phyloP scores from a whole-genome alignment of 23 tunicate species.

The Trididemnum miniatum region DNA sequence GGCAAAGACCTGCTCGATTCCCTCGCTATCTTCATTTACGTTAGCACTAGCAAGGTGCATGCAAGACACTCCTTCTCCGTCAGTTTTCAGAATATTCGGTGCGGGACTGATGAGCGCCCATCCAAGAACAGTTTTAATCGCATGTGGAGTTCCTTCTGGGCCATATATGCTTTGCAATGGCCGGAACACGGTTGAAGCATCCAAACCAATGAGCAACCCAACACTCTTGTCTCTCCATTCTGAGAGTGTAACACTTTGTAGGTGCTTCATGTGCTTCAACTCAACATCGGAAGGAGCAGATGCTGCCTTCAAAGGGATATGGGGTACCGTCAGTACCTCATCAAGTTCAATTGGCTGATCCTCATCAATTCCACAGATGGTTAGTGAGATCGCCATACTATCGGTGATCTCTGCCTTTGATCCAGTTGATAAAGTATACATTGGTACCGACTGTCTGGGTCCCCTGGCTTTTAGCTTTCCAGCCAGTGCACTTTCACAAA shows the following conservation, averaged over 20 bases:
- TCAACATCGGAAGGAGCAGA: background rate
- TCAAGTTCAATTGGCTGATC: background rate
- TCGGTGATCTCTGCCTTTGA: background rate
- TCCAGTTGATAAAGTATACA: background rate
- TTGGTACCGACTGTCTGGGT: background rate
- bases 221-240: background rate
- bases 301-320: background rate
- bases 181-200: no score
- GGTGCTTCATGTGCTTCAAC: background rate
- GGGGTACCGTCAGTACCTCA: background rate
- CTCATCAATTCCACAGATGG: no score
- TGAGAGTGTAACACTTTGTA: background rate
- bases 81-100: no score
- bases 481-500: background rate
- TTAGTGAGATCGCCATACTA: background rate
- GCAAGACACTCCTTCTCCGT: no score
- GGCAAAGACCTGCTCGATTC: no score
- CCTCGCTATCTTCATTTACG: no score
- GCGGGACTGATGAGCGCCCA: no score
- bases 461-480: background rate
- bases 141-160: no score
- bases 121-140: no score
- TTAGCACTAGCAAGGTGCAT: no score
- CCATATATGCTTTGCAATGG: no score
- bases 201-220: background rate